Base-by-base conservation (phyloP, 2,797 vertebrate species). In the Poeciliopsis infans region DNA sequence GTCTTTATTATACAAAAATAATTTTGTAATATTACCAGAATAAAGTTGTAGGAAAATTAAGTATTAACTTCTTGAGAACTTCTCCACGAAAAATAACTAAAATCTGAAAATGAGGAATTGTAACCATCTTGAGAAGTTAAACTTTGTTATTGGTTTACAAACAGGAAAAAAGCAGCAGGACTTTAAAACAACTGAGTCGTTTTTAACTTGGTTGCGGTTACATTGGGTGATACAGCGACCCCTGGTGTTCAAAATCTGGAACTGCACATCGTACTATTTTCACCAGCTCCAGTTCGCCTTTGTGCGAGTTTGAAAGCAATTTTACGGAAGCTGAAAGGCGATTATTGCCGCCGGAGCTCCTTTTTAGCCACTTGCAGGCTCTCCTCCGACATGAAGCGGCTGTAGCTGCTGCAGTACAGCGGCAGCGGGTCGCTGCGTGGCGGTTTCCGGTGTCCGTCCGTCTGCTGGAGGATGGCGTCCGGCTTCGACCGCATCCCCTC, bases 381-480 rank as follows among this genome's bases (percentile, higher is more conserved):
- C 3, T 43, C 7, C 80, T 36, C 74, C 74, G 2, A 5, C 72
- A 74, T 77, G 85, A 33, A 69, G 74, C 82, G 69, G 28, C 76
- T 57, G 78, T 71, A 84, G 83, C 78, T 1, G 87, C 79, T 36
- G 83, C 79, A 18, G 79, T 61, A 72, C 75, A 2, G 86, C 76
- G 71, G 83, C 81, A 53, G 78, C 76, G 72, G 81, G 47, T 86
- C 89, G 61, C 90, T 92, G 90, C 88, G 87, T 76, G 91, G 88
- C 89, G 91, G 93, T 78, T 95, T 95, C 94, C 93, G 94, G 93
- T 94, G 93, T 95, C 92, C 90, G 88, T 93, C 87, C 91, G 90
- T 93, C 91, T 89, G 88, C 89, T 75, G 85, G 91, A 93, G 93
- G 94, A 95, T 94, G 94, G 93, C 94, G 94, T 92, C 92, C 87